Evolutionary conservation across 2,113 vertebrate species (phyloP).

Genomic region (Neogobius melanostomus): DNA sequence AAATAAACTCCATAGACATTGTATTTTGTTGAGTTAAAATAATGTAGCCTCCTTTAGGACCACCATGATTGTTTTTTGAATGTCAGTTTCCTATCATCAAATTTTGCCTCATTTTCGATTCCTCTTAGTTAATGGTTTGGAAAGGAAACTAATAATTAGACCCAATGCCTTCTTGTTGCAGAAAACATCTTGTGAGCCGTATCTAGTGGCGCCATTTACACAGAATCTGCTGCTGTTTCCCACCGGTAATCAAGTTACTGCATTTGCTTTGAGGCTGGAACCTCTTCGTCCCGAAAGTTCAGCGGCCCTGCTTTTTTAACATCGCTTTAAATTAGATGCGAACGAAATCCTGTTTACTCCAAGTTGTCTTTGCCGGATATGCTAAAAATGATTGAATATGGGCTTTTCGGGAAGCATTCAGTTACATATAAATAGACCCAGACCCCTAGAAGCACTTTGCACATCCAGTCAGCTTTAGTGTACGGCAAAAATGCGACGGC

Average conservation of each 20-base stretch:
- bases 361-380: not conserved
- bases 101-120: not conserved
- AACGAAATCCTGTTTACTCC: not conserved
- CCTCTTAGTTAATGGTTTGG: not conserved
- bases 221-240: not conserved
- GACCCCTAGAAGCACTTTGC: not conserved
- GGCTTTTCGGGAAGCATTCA: not conserved
- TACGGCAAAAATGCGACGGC: conserved; percentile 22
- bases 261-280: not conserved
- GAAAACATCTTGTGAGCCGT: not conserved
- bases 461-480: conserved; percentile 9
- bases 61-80: not conserved
- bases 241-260: not conserved
- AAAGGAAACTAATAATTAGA: not conserved
- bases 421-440: not conserved
- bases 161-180: not conserved
- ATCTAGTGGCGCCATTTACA: not conserved
- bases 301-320: not conserved
- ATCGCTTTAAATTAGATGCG: not conserved
- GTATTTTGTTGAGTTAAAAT: not conserved
- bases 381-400: conserved; percentile 8
- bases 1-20: not conserved
- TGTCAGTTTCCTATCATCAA: not conserved
- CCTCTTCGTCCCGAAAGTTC: not conserved
- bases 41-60: not conserved